Base-by-base conservation (phyloP, 2,888 invertebrate genomes). In the Ophion ventricosus region DNA sequence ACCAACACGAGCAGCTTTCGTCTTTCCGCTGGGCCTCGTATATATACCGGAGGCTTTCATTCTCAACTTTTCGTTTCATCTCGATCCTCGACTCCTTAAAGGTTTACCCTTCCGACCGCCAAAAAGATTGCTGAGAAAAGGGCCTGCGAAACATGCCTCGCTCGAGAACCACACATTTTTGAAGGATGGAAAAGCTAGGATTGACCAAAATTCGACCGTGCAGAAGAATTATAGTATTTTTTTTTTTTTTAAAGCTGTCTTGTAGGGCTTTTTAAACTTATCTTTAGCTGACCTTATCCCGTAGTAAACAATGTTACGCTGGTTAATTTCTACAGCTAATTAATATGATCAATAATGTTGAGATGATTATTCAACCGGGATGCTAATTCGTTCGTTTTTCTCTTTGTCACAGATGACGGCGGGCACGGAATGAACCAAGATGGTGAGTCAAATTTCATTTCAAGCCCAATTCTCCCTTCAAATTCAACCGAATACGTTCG, bases 351-450 rank as follows among this genome's bases (percentile, higher is more conserved):
- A 14, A 23, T 61, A 14, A 14, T 35, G 35, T 8, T 35, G 35
- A 35, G 35, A 35, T 35, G 35, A 8, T 35, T 35, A 8, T 35
- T 35, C 8, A 35, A 35, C 35, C 35, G 35, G 49, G 35, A 40
- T 69, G 69, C 23, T 66, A 35, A 56, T 76, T 82, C 25, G 10
- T 59, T 83, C 87, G 86, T 67, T 87, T 84, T 86, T 87, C 88
- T 80, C 82, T 85, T 83, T 66, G 5, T 54, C 81, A 83, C 87
- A 92, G 92, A 92, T 90, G 93, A 93, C 86, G 92, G 91, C 73
- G 87, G 91, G 86, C 92, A 93, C 86, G 92, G 92, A 82, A 92
- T 92, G 91, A 92, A 92, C 87, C 93, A 93, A 88, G 93, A 93
- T 85, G 93, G 93, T 93, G 90, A 93, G 93, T 92, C 69, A 54